Conservation (phyloP, 1,140 invertebrate genomes). For the Diachasma alloeum region DNA sequence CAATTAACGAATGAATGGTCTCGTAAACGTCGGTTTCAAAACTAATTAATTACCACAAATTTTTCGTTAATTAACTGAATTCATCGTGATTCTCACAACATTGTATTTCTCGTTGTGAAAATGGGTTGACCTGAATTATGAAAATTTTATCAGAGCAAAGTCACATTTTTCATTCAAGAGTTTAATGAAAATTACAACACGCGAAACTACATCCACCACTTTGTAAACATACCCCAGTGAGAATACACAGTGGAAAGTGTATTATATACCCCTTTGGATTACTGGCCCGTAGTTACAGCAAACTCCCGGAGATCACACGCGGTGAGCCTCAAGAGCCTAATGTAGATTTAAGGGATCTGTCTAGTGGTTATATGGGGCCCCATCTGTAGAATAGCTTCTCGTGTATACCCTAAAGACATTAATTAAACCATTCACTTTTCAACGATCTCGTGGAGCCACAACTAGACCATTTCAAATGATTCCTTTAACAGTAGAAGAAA, state of each 20-base stretch:
- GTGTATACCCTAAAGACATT: background rate
- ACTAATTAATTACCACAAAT: too few relatives aligned
- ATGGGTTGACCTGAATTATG: background rate
- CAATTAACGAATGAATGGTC: background rate
- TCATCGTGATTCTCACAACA: background rate
- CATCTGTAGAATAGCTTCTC: constrained; percentile 9
- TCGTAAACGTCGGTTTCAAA: too few relatives aligned
- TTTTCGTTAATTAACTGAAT: background rate
- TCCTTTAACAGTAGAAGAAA: too few relatives aligned
- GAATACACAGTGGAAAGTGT: background rate
- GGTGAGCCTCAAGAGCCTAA: constrained; percentile 14
- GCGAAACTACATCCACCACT: background rate
- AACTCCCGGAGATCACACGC: constrained; percentile 10
- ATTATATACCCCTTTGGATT: constrained; percentile 7
- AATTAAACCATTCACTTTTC: constrained; percentile 10
- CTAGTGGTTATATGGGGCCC: background rate
- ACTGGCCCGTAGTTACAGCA: background rate
- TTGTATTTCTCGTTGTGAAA: too few relatives aligned
- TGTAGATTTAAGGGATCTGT: constrained; percentile 16
- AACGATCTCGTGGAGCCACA: background rate
- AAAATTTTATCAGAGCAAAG: background rate
- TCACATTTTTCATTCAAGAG: background rate
- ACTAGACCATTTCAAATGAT: too few relatives aligned
- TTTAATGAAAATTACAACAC: constrained; percentile 3
- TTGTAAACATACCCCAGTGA: constrained; percentile 7